Percentiles rank a stretch among this genome's conserved stretches.
These are phyloP conservation scores for Tupiocoris notatus DNA, from an alignment of 2,888 invertebrate species.

Conservation along the genomic window DNA sequence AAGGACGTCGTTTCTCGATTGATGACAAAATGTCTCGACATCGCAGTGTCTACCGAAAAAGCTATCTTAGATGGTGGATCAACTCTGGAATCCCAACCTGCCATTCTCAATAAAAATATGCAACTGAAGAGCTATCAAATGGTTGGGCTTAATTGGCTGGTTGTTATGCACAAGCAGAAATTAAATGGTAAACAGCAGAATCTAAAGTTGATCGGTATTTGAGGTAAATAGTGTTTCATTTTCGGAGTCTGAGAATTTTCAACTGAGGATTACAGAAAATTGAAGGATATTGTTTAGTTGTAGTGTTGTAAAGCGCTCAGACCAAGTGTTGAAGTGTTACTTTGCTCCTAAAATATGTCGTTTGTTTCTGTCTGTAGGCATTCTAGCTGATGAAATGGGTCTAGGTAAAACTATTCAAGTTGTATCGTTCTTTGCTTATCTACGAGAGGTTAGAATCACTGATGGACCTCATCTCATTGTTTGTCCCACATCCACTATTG, in stretches of 20 bases:
- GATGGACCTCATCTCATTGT: constrained; percentile 84
- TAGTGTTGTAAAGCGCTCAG: no score
- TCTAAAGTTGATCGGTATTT: constrained; percentile 77
- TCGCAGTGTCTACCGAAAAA: constrained; percentile 75
- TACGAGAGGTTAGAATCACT: constrained; percentile 74
- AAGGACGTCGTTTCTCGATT: constrained; percentile 73
- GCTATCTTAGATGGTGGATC: constrained; percentile 73
- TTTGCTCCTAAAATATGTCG: no score
- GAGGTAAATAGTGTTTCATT: no score
- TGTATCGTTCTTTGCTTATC: constrained; percentile 83
- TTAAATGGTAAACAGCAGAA: constrained; percentile 83
- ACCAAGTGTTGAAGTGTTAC: no score
- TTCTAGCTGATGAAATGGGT: constrained; percentile 97
- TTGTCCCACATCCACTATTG: constrained; percentile 94
- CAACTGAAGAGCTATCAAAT: constrained; percentile 82
- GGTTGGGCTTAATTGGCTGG: constrained; percentile 89
- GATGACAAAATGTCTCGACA: constrained; percentile 80
- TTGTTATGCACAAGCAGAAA: constrained; percentile 80
- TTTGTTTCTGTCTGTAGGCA: constrained; percentile 53
- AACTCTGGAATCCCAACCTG: constrained; percentile 73
- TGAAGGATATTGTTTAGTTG: no score
- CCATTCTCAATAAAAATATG: constrained; percentile 64
- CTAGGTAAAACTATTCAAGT: constrained; percentile 86
- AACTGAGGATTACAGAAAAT: no score
- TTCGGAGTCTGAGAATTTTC: no score